Percentiles rank a stretch among this genome's conserved stretches.
These are phyloP conservation scores for Polyploca ridens DNA, from an alignment of 2,888 invertebrate species.

Conservation along the genomic window DNA sequence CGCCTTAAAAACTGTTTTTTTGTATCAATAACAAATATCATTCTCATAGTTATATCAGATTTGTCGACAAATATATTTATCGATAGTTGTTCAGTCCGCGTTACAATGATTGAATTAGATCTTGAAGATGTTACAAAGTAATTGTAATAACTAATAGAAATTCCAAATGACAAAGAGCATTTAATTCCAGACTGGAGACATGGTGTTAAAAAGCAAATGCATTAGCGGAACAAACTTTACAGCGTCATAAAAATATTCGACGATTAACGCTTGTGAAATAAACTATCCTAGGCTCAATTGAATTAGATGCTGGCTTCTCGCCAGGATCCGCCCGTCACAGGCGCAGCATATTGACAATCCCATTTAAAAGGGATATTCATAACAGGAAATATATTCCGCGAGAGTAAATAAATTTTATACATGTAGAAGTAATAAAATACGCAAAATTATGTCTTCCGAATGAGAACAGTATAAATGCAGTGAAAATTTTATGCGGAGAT, in stretches of 20 bases:
- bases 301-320: constrained; percentile 62
- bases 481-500: neutral
- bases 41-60: no score
- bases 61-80: neutral
- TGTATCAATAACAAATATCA: no score
- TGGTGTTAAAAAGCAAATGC: constrained; percentile 47
- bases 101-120: neutral
- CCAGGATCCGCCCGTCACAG: constrained; percentile 42
- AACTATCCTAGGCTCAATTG: constrained; percentile 57
- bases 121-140: neutral
- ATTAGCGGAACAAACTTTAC: constrained; percentile 56
- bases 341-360: constrained; percentile 44
- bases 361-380: constrained; percentile 44
- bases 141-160: constrained; percentile 2
- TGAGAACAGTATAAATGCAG: neutral
- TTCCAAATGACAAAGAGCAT: neutral
- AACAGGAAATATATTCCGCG: constrained; percentile 22
- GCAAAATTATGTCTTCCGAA: neutral
- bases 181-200: constrained; percentile 29
- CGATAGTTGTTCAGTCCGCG: neutral
- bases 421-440: neutral
- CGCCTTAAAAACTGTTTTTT: no score
- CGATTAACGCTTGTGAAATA: constrained; percentile 46
- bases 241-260: constrained; percentile 53
- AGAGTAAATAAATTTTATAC: constrained; percentile 28